Conservation (phyloP, 2,113 vertebrate species). For the Sitta europaea region DNA sequence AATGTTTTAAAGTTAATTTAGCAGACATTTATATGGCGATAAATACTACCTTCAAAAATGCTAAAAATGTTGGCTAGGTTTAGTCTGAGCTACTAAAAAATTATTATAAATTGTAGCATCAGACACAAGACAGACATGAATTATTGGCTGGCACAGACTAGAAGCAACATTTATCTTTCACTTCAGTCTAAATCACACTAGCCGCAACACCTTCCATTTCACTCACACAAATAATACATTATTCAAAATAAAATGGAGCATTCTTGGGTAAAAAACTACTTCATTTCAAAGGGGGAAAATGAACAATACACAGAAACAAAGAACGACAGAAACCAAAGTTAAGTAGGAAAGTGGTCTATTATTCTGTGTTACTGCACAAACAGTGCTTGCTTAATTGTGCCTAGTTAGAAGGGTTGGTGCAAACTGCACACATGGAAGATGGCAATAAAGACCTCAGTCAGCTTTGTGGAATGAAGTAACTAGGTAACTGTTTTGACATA, state of each 20-base stretch:
- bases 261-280: constrained; percentile 79
- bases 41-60: constrained; percentile 76
- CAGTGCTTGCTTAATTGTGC: constrained; percentile 86
- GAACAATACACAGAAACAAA: constrained; percentile 74
- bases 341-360: constrained; percentile 80
- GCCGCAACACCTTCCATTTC: constrained; percentile 81
- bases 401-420: constrained; percentile 86
- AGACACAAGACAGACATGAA: constrained; percentile 76
- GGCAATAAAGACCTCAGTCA: constrained; percentile 88
- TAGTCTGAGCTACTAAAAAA: constrained; percentile 74
- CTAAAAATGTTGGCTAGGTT: constrained; percentile 77
- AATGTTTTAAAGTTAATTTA: constrained; percentile 70
- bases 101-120: constrained; percentile 70
- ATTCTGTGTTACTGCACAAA: constrained; percentile 84
- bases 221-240: constrained; percentile 79
- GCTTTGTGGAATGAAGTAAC: constrained; percentile 91
- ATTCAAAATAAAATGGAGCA: constrained; percentile 78
- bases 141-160: constrained; percentile 74
- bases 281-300: constrained; percentile 74
- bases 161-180: constrained; percentile 77
- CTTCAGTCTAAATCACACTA: constrained; percentile 77
- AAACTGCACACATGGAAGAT: constrained; percentile 86
- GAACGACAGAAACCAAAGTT: constrained; percentile 73
- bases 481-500: constrained; percentile 84
- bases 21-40: constrained; percentile 77